Conservation (phyloP, 2,888 invertebrate genomes). For the Ectropis crepuscularia region DNA sequence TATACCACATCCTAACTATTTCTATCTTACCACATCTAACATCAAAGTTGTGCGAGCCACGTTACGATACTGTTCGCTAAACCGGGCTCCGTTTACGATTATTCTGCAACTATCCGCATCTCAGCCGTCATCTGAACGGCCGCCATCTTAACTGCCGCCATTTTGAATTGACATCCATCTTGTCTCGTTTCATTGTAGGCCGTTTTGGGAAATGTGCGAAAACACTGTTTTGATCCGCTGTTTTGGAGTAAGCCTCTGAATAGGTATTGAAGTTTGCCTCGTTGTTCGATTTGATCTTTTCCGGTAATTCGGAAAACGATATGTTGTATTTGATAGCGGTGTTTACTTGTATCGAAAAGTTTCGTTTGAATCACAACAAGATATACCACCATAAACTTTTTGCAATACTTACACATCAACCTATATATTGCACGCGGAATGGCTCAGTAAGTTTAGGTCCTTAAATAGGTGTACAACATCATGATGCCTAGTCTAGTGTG, state of each 20-base stretch:
- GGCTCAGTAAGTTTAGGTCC: too few species aligned
- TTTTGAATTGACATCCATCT: slow-evolving; percentile 42
- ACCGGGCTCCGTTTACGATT: slow-evolving; percentile 51
- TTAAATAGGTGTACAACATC: too few species aligned
- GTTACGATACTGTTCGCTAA: slow-evolving; percentile 63
- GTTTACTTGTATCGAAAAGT: slow-evolving; percentile 1
- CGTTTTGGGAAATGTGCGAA: slow-evolving; percentile 33
- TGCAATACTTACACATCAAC: background rate
- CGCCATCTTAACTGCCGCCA: slow-evolving; percentile 39
- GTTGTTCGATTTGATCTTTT: slow-evolving; percentile 14
- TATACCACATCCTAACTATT: slow-evolving; percentile 12
- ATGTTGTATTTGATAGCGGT: slow-evolving; percentile 4
- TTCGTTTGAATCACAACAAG: background rate
- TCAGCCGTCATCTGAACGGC: slow-evolving; percentile 19
- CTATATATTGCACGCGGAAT: too few species aligned
- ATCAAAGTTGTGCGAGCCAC: slow-evolving; percentile 47
- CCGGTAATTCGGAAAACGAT: slow-evolving; percentile 9
- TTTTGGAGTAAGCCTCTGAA: slow-evolving; percentile 19
- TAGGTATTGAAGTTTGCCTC: slow-evolving; percentile 4
- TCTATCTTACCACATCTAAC: slow-evolving; percentile 5
- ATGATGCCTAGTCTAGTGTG: too few species aligned
- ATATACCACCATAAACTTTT: background rate
- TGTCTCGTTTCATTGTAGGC: slow-evolving; percentile 32
- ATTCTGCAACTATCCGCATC: slow-evolving; percentile 35
- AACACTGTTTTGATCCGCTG: slow-evolving; percentile 34